Conservation (phyloP, 2,113 vertebrate species). For the Lasiurus borealis region DNA sequence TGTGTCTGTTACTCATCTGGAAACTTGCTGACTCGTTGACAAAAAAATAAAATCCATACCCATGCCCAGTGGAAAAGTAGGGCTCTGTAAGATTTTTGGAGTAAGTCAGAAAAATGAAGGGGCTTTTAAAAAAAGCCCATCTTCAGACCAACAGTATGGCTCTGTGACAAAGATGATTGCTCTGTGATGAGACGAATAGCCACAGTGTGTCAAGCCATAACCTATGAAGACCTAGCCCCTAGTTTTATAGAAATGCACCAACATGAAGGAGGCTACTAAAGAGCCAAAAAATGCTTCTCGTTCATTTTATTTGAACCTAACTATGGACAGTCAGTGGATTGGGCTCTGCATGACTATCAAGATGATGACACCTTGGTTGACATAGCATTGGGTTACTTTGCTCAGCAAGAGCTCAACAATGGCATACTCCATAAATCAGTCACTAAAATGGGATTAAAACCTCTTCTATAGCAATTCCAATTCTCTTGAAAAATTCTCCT, state of each 20-base stretch:
- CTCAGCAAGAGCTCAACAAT: neutral
- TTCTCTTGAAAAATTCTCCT: neutral
- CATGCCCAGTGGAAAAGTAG: constrained; percentile 28
- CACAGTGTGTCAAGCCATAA: neutral
- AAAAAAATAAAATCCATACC: constrained; percentile 52
- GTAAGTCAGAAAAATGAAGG: constrained; percentile 23
- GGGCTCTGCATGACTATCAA: neutral
- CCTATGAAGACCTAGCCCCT: neutral
- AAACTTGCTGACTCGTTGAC: constrained; percentile 71
- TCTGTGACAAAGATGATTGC: neutral
- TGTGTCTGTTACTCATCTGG: constrained; percentile 69
- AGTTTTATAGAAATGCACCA: neutral
- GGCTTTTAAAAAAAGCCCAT: neutral
- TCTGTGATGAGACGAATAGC: constrained; percentile 16
- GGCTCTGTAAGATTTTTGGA: neutral
- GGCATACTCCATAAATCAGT: neutral
- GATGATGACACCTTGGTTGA: neutral
- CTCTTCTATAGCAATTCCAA: neutral
- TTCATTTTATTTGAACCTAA: constrained; percentile 23
- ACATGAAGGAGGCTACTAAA: neutral
- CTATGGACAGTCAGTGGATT: neutral
- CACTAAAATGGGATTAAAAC: neutral
- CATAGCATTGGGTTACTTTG: neutral
- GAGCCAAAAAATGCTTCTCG: neutral
- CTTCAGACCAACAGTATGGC: neutral